phyloP scores from a whole-genome alignment of 2,888 invertebrate species.

The Augiades crinisus region DNA sequence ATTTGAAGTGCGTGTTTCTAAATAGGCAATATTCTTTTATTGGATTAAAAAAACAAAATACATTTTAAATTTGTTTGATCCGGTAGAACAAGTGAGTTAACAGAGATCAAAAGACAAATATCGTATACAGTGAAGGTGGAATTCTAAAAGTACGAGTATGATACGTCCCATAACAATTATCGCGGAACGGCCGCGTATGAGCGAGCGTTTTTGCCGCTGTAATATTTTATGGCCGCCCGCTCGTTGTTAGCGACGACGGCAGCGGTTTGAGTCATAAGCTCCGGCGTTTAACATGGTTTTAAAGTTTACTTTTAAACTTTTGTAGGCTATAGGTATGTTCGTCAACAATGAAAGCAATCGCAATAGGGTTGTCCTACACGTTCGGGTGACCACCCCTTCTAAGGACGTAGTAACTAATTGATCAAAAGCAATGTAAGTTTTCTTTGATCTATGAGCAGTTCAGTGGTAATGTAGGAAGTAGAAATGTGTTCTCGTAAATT shows the following conservation, averaged over 20 bases:
- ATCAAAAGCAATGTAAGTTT: conserved; percentile 4
- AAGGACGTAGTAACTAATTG: conserved; percentile 1
- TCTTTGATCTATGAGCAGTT: conserved; percentile 6
- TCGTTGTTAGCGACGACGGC: conserved; percentile 35
- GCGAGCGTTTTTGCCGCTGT: conserved; percentile 54
- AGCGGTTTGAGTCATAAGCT: conserved; percentile 29
- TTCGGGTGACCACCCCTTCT: conserved; percentile 8
- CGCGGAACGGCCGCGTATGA: conserved; percentile 41
- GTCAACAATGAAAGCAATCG: not conserved
- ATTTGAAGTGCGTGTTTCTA: no score
- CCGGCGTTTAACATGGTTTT: no score
- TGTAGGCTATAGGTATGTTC: no score
- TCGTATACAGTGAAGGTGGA: conserved; percentile 10
- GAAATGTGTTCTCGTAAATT: not conserved
- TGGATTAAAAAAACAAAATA: no score
- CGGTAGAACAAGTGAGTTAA: not conserved
- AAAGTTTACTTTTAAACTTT: no score
- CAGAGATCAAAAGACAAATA: not conserved
- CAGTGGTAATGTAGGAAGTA: not conserved
- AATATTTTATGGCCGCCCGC: conserved; percentile 61
- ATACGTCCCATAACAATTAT: conserved; percentile 61
- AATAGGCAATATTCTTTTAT: not conserved
- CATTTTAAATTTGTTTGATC: no score
- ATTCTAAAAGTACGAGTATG: conserved; percentile 47
- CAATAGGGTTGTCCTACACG: not conserved